Base-by-base conservation (phyloP, 2,113 vertebrate species). In the Lepus timidus region DNA sequence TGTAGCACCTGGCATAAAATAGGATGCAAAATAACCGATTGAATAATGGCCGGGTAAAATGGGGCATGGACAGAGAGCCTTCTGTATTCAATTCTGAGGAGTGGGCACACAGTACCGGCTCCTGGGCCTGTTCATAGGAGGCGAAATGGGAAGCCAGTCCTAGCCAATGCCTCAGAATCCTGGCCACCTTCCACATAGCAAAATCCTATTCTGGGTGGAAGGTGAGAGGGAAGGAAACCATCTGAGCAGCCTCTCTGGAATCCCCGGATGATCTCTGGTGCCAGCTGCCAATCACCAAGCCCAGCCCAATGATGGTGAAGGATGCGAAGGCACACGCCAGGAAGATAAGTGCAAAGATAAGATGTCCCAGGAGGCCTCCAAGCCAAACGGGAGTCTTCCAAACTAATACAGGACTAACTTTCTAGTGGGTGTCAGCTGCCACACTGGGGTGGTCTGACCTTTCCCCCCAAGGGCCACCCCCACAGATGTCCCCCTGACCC, bases 381-480 rank as follows among this genome's bases (percentile, higher is more conserved):
- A 58, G 19, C 55, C 19, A 16, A 58, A 58, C 17, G 19, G 14
- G 55, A 58, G 19, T 31, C 75, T 64, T 61, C 65, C 84, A 58
- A 31, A 89, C 11, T 17, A 29, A 83, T 22, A 93, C 13, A 79
- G 5, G 3, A 9, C 25, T 62, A 27, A 10, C 2, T 58, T 52
- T 17, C 51, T 64, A 39, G 61, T 4, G 84, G 82, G n/a, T 12
- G 49, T 27, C 20, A 49, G 65, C 82, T 29, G 4, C 23, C 23
- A 8, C 0, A 0, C 1, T 65, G 33, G 58, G 0, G 1, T 25
- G 9, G 23, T 12, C 55, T 44, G 36, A 23, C 8, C 62, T 74
- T 58, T 93, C 52, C 51, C 78, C 19, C 19, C 3, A 19, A 90
- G 36, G 11, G 4, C 19, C 49, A 7, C 23, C 3, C 16, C 55